Evolutionary conservation across 2,797 vertebrate genomes (phyloP).

Genomic region (Dallia pectoralis): DNA sequence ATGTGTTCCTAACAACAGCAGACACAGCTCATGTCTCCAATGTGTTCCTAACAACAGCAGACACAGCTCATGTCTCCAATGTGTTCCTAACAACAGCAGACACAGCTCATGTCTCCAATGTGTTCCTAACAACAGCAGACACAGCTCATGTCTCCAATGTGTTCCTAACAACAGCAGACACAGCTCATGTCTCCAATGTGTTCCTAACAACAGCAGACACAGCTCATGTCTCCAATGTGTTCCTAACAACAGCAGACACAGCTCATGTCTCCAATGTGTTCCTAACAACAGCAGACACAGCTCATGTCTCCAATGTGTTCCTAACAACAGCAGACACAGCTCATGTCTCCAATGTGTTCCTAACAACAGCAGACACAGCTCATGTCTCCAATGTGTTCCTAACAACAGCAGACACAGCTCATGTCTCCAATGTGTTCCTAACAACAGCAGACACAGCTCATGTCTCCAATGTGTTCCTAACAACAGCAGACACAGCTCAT

Average conservation of each 20-base stretch:
- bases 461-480: slow-evolving; percentile 39
- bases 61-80: slow-evolving; percentile 30
- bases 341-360: slow-evolving; percentile 36
- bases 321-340: slow-evolving; percentile 32
- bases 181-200: slow-evolving; percentile 34
- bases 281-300: slow-evolving; percentile 32
- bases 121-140: slow-evolving; percentile 36
- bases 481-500: slow-evolving; percentile 29
- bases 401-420: slow-evolving; percentile 32
- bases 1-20: slow-evolving; percentile 41
- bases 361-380: slow-evolving; percentile 32
- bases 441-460: slow-evolving; percentile 31
- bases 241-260: slow-evolving; percentile 32
- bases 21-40: slow-evolving; percentile 28
- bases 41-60: slow-evolving; percentile 39
- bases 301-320: slow-evolving; percentile 37
- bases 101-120: slow-evolving; percentile 32
- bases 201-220: slow-evolving; percentile 35
- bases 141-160: slow-evolving; percentile 32
- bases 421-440: slow-evolving; percentile 37
- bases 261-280: slow-evolving; percentile 37
- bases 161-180: slow-evolving; percentile 36
- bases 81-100: slow-evolving; percentile 38
- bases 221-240: slow-evolving; percentile 37
- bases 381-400: slow-evolving; percentile 37